phyloP scores from a whole-genome alignment of 1,140 invertebrate species.

The Rhizoglyphus robini region DNA sequence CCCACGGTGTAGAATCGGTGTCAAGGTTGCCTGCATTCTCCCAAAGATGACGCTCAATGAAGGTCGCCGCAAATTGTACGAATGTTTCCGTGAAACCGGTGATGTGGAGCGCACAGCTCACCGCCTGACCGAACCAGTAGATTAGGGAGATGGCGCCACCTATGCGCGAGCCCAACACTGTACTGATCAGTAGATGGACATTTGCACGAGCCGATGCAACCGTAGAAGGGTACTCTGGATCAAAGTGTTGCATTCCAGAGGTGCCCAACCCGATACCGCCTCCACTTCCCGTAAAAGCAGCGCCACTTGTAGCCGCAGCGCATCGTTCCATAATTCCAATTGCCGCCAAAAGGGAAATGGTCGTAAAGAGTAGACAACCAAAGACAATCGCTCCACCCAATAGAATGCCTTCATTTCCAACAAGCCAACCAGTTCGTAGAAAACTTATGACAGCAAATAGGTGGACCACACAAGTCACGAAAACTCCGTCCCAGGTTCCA shows the following conservation, averaged over 20 bases:
- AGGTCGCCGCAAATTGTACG: conserved; percentile 55
- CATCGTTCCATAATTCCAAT: conserved; percentile 17
- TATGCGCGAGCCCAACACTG: conserved; percentile 79
- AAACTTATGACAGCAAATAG: conserved; percentile 96
- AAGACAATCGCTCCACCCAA: neutral
- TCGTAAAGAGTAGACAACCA: conserved; percentile 3
- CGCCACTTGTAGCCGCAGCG: neutral
- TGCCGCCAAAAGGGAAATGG: neutral
- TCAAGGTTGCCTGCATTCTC: neutral
- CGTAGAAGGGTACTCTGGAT: neutral
- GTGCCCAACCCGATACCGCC: neutral
- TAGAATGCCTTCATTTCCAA: conserved; percentile 35
- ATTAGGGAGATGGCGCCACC: conserved; percentile 79
- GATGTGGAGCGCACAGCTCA: conserved; percentile 85
- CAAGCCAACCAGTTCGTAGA: conserved; percentile 88
- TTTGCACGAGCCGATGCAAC: conserved; percentile 48
- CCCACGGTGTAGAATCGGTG: neutral
- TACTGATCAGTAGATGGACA: conserved; percentile 84
- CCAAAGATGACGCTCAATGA: conserved; percentile 37
- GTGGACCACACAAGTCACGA: conserved; percentile 84
- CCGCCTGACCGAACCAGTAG: conserved; percentile 93
- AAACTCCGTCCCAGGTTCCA: conserved; percentile 95
- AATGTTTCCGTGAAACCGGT: conserved; percentile 91
- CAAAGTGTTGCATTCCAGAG: neutral
- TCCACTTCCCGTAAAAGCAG: conserved; percentile 43